Base-by-base conservation (phyloP, 1,140 invertebrate species). In the Kradibia gibbosae region DNA sequence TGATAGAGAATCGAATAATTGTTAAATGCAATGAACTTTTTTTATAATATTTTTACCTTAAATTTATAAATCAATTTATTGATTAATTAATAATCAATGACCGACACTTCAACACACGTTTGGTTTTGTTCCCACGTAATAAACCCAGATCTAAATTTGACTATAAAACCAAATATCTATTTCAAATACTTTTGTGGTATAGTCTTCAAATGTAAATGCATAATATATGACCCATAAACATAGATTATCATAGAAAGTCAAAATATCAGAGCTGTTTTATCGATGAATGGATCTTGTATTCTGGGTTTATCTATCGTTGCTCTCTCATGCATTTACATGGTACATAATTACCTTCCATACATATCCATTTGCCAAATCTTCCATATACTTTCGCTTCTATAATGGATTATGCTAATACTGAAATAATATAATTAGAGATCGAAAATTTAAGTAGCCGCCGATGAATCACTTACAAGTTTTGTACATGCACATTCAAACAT, bases 161-260 rank as follows among this genome's bases (percentile, higher is more conserved):
- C n/a, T 57, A 22, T 57, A 71, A 73, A 80, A 72, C 67, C 36
- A 60, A 80, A 57, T 71, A 72, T 11, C 28, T 53, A 1, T 34
- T 60, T 25, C 10, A 17, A 15, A 13, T 42, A 45, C 42, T 31
- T 8, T 22, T 25, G 0, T 28, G 11, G 8, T 25, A 42, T 22
- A 48, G 50, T 65, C 55, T 65, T 22, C 42, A 55, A n/a, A 20
- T 36, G 13, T 72, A 80, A 76, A 82, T 82, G 45, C 80, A 76
- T 82, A 82, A 82, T 84, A 76, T 82, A 84, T 65, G 65, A 76
- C 34, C 71, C 80, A 82, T 82, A 78, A 84, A 84, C 45, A 80
- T 77, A 45, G 74, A 82, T 84, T 79, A 79, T 81, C 67, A 48
- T 62, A 53, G 62, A 72, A 53, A 67, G 36, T 72, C n/a, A 72